Base-by-base conservation (phyloP, 2,113 vertebrate species). In the Psephotus haematonotus region DNA sequence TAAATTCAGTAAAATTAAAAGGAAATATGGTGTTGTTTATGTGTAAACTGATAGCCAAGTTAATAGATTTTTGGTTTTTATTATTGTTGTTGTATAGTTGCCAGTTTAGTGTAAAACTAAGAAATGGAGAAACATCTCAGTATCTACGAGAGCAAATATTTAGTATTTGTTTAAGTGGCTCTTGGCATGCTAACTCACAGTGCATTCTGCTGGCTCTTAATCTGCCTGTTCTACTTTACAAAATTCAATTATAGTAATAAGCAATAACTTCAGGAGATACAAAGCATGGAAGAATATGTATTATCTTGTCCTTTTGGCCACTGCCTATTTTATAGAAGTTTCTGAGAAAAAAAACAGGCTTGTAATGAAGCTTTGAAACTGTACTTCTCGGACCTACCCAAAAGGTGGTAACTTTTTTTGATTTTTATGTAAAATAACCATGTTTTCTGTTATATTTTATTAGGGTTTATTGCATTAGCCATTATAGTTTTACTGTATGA, bases 171-270 rank as follows among this genome's bases (percentile, higher is more conserved):
- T 95, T 95, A 91, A 95, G 95, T 91, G 76, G 72, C 79, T 97
- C 81, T 87, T 96, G 87, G 88, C 92, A 78, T 65, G 85, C 82
- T 92, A 87, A 92, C 55, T 97, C 95, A 57, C 70, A 94, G 9
- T 93, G 78, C 60, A 87, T 91, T 75, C 72, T 93, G 57, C 94
- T 97, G 93, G 75, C 96, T 95, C 91, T 96, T 97, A 95, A 96
- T 88, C 89, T 97, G 85, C 75, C 52, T 88, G n/a, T 82, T 97
- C 92, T 90, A 60, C 59, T 96, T 97, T 92, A 92, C 44, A 86
- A 94, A 97, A 97, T 86, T 92, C 69, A 94, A 60, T 97, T 97
- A 94, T 23, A 87, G 60, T 95, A 88, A 86, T 91, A 95, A 96
- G 84, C 67, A 95, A 41, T 91, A 93, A 84, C 82, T 97, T 90